phyloP scores from a whole-genome alignment of 2,888 invertebrate species.

The Rhimphoctona megacephalus region DNA sequence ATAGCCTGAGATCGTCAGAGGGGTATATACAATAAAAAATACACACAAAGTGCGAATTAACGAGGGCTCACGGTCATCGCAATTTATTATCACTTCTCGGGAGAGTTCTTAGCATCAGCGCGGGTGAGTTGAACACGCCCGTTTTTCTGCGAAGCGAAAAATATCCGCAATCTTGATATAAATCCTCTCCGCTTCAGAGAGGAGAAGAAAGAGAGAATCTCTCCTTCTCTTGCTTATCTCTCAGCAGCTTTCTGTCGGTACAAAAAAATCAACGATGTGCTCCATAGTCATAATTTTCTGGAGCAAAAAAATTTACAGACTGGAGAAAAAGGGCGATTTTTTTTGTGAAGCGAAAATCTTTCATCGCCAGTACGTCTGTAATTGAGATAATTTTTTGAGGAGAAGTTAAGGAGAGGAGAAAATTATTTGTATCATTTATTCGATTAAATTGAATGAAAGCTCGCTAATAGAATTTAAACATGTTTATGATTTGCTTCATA shows the following conservation, averaged over 20 bases:
- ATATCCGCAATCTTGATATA: conserved; percentile 63
- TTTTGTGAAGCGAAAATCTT: conserved; percentile 20
- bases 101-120: conserved; percentile 37
- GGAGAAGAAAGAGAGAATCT: conserved; percentile 2
- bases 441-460: neutral
- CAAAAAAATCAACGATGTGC: conserved; percentile 43
- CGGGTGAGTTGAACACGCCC: conserved; percentile 39
- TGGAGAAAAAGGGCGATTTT: conserved; percentile 13
- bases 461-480: conserved; percentile 44
- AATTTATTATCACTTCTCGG: conserved; percentile 66
- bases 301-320: conserved; percentile 18
- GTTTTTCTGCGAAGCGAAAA: conserved; percentile 46
- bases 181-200: conserved; percentile 42
- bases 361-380: neutral
- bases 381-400: neutral
- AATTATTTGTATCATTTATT: conserved; percentile 7
- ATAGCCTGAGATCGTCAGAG: conserved; percentile 3
- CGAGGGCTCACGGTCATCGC: conserved; percentile 69
- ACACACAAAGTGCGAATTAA: conserved; percentile 68
- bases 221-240: conserved; percentile 22
- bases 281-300: conserved; percentile 50
- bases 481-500: conserved; percentile 5
- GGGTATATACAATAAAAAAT: neutral
- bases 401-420: neutral
- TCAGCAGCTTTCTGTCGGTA: conserved; percentile 7